Evolutionary conservation across 2,888 invertebrate genomes (phyloP).

Genomic region (Antitype chi): DNA sequence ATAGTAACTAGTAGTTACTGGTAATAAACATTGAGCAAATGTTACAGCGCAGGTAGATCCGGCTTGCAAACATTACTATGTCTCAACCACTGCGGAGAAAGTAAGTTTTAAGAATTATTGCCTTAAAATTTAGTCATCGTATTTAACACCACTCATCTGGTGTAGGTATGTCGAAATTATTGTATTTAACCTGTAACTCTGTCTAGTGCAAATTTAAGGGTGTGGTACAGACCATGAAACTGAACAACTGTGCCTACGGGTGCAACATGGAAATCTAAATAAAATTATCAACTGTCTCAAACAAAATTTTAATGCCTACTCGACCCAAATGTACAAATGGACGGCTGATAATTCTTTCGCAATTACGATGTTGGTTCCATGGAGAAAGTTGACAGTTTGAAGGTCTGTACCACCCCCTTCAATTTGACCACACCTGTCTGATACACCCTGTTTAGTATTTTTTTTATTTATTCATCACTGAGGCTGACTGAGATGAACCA

Average conservation of each 20-base stretch:
- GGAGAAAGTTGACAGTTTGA: no score
- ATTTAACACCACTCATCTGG: conserved; percentile 28
- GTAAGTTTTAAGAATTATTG: conserved; percentile 56
- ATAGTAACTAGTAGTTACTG: background rate
- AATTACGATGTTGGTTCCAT: no score
- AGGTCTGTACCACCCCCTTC: no score
- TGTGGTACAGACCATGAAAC: no score
- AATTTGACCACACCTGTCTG: no score
- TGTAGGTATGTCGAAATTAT: conserved; percentile 11
- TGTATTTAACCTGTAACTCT: conserved; percentile 6
- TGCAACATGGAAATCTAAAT: no score
- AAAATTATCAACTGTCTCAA: no score
- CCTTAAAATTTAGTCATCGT: conserved; percentile 53
- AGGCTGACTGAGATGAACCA: background rate
- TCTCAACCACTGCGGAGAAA: conserved; percentile 51
- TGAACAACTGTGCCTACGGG: no score
- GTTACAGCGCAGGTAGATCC: conserved; percentile 41
- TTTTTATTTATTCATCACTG: background rate
- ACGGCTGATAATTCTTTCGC: no score
- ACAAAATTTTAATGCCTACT: no score
- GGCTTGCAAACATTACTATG: conserved; percentile 26
- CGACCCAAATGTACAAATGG: no score
- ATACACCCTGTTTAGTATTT: background rate
- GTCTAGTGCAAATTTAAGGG: no score
- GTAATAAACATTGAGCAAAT: conserved; percentile 10